A percentile compares a stretch with the other conserved stretches of the same genome.
Conservation (phyloP, 2,113 vertebrate species). For the Casuarius casuarius region DNA sequence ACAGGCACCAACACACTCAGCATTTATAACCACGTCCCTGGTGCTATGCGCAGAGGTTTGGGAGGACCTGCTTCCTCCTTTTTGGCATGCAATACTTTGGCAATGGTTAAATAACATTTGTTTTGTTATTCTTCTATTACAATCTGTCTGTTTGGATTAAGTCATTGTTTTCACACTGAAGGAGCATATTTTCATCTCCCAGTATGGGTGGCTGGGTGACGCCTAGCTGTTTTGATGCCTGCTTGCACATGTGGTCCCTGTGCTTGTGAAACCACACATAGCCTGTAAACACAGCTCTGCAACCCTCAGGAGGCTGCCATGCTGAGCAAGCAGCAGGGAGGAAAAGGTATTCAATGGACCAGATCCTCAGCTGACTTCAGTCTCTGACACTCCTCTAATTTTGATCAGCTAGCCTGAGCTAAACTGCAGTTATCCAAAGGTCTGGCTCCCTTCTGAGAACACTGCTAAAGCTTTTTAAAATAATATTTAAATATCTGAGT, state of each 20-base stretch:
- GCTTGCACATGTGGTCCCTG: not conserved
- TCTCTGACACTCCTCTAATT: not conserved
- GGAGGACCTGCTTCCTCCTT: not conserved
- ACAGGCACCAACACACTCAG: too few relatives aligned
- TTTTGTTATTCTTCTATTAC: not conserved
- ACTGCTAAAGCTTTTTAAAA: not conserved
- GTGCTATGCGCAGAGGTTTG: not conserved
- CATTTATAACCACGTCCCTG: fast-evolving
- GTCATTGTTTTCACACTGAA: not conserved
- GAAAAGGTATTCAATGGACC: not conserved
- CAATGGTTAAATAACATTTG: not conserved
- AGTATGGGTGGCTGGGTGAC: not conserved
- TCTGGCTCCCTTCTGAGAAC: not conserved
- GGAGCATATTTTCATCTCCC: not conserved
- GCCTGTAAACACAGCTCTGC: too few relatives aligned
- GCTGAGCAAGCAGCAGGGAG: not conserved
- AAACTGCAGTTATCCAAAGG: not conserved
- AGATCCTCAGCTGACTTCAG: not conserved
- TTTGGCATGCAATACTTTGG: not conserved
- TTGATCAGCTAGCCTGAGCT: not conserved
- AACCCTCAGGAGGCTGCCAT: not conserved
- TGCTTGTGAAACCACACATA: not conserved
- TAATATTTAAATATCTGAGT: not conserved
- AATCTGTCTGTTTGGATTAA: not conserved
- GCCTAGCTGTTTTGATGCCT: not conserved